Percentiles rank a stretch among this genome's conserved stretches.
Evolutionary conservation across 2,797 vertebrate species (phyloP).

Genomic region (Coendou prehensilis): DNA sequence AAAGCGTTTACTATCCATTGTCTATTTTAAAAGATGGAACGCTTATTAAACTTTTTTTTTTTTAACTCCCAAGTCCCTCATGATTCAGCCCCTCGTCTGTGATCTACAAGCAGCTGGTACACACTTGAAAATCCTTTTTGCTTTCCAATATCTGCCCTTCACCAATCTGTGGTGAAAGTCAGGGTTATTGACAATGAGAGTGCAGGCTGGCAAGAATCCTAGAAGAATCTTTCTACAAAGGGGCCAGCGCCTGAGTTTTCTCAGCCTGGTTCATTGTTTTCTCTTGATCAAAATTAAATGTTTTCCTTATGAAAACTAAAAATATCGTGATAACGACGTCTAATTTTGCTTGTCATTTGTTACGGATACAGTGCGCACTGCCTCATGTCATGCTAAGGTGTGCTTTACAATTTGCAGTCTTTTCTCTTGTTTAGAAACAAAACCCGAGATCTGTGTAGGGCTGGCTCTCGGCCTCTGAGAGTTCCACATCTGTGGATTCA

Average conservation of each 20-base stretch:
- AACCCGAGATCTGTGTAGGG: not conserved
- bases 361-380: too few relatives aligned
- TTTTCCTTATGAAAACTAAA: not conserved
- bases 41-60: not conserved
- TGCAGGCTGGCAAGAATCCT: fast-evolving
- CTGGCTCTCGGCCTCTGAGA: not conserved
- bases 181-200: too few relatives aligned
- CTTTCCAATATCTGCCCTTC: too few relatives aligned
- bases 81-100: not conserved
- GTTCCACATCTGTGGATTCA: not conserved
- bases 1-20: not conserved
- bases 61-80: not conserved
- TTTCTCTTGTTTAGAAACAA: not conserved
- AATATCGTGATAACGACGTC: not conserved
- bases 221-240: fast-evolving
- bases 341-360: not conserved
- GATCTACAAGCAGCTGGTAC: fast-evolving
- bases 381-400: fast-evolving
- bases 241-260: not conserved
- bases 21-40: not conserved
- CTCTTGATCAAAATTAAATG: not conserved
- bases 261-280: not conserved
- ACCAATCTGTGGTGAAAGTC: not conserved
- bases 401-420: not conserved
- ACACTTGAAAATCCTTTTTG: not conserved